A percentile compares a stretch with the other conserved stretches of the same genome.
phyloP scores from a whole-genome alignment of 2,113 vertebrate genomes.

The Stigmatopora nigra region DNA sequence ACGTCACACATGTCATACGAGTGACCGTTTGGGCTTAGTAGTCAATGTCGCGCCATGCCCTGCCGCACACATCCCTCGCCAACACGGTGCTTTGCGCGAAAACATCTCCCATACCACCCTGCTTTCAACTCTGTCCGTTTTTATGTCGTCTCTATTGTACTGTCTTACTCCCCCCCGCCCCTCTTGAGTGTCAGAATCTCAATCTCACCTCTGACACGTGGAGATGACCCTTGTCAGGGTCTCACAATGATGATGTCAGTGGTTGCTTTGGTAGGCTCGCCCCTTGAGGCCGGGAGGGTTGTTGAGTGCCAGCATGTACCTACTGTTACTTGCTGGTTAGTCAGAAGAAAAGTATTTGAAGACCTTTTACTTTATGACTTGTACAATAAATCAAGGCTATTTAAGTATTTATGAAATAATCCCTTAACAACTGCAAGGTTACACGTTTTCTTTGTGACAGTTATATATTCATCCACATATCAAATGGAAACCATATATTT shows the following conservation, averaged over 20 bases:
- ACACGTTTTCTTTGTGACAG: too few relatives aligned
- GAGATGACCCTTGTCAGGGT: slow-evolving; percentile 61
- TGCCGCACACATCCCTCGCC: slow-evolving; percentile 31
- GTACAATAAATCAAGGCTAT: slow-evolving; percentile 22
- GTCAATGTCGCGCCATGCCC: slow-evolving; percentile 52
- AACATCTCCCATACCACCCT: slow-evolving; percentile 33
- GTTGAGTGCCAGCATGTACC: slow-evolving; percentile 53
- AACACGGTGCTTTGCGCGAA: slow-evolving; percentile 15
- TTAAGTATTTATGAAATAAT: neutral
- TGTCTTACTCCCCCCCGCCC: slow-evolving; percentile 38
- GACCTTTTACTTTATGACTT: slow-evolving; percentile 18
- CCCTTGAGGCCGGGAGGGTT: slow-evolving; percentile 32
- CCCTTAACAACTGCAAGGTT: neutral
- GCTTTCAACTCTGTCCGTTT: slow-evolving; percentile 44
- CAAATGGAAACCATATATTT: too few relatives aligned
- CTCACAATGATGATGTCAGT: slow-evolving; percentile 68
- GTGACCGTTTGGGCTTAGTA: slow-evolving; percentile 64
- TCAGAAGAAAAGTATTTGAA: slow-evolving; percentile 28
- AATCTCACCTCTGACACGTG: slow-evolving; percentile 58
- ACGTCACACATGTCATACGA: slow-evolving; percentile 72
- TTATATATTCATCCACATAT: too few relatives aligned
- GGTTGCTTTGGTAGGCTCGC: slow-evolving; percentile 50
- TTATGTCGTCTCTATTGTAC: slow-evolving; percentile 22
- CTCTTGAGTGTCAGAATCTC: slow-evolving; percentile 33
- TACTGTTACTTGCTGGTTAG: slow-evolving; percentile 40